Evolutionary conservation across 2,797 vertebrate species (phyloP), one percentile per base, ranked within the genome.

Genomic region (Microctenopoma steveboyesi): DNA sequence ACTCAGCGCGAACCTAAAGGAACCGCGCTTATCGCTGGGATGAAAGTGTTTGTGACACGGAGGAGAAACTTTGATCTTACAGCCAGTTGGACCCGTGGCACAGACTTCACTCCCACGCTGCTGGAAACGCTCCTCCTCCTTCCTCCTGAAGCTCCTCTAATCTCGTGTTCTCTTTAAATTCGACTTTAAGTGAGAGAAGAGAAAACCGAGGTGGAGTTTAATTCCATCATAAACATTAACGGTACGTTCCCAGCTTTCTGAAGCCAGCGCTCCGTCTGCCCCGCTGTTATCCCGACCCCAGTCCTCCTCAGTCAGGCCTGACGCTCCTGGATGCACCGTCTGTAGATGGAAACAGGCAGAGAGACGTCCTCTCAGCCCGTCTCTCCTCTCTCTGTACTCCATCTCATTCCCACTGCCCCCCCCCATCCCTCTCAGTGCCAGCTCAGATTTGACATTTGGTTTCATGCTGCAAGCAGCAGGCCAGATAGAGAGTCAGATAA

Each of bases 391-490:
- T 33, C 30, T 33, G 30, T 33, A 13, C 3, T 55, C 11, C 16
- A 0, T 45, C 47, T 45, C 47, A 14, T 30, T 55, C 30, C 22
- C 30, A 7, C 27, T 16, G 6, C 51, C 43, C 46, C 30, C 64
- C 64, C 35, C 16, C 27, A 6, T 72, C 69, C 18, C 43, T 52
- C 50, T 35, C 62, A 11, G 60, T 42, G 56, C 62, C 74, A 70
- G 63, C 56, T 69, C 61, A 73, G 51, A 69, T 66, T 68, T 83
- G 73, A 82, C 80, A 87, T 81, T 82, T 84, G 61, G 73, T 69
- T 81, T 79, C 57, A 33, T 46, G 56, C 64, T 55, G 78, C 39
- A 62, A 67, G 74, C 76, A 63, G 77, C 55, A 53, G 64, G 73
- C 67, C 27, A 59, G 72, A 78, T 61, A 46, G 55, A 66, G 25